Evolutionary conservation across 2,797 vertebrate species (phyloP), one percentile per base, ranked within the genome.

Genomic region (Valencia hispanica): DNA sequence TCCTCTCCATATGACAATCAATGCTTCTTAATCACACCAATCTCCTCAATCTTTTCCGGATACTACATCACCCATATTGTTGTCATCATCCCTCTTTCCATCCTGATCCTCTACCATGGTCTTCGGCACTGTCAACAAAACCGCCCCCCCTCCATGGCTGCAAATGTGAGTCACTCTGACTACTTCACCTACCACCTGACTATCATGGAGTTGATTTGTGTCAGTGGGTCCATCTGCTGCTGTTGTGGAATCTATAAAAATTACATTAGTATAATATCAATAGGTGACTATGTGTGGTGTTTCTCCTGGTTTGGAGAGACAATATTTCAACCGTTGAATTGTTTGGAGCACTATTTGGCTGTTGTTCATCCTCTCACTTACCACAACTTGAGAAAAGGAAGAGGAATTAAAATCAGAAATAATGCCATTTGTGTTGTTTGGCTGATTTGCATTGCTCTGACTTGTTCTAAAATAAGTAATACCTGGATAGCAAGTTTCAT

Each of bases 121-220:
- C 2, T 77, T 0, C 59, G 45, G 0, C 73, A 61, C 5, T 57
- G 81, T 72, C n/a, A 22, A 30, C 30, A 8, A n/a, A 50, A 20
- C 2, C 5, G 11, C 6, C 57, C 68, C 0, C 2, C 15, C 1
- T 18, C 63, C 11, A 8, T 5, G 2, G 12, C 73, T 15, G n/a
- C n/a, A 0, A 0, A 39, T 0, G 9, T 32, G 1, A 86, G 72
- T 2, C 70, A 81, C 74, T 39, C 65, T 25, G 74, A 75, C 25
- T 0, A 84, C 1, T 61, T 90, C 74, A 84, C 84, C 53, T 90
- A 74, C 73, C 68, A 90, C 78, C 41, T 74, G 74, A 45, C 76
- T 0, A 6, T 4, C 45, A 50, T 80, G 34, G 81, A 90, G 73
- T 22, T 79, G 63, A 2, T 68, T 0, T 34, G 73, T 1, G 3